These are phyloP conservation scores for Petrocephalus microphthalmus DNA, from an alignment of 2,113 vertebrate species.

Conservation along the genomic window DNA sequence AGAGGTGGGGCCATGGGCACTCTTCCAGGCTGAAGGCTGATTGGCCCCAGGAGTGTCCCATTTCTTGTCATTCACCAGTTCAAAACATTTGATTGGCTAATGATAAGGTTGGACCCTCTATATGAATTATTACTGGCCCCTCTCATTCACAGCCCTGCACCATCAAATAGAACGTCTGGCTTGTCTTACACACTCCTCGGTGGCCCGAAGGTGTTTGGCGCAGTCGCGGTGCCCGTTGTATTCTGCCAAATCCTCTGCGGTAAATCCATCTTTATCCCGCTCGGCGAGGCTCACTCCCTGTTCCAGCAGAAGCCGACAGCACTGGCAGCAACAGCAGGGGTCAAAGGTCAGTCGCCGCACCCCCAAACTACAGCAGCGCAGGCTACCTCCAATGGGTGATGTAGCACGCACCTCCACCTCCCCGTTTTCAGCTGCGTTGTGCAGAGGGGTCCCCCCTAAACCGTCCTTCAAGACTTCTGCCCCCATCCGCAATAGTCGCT, in stretches of 20 bases:
- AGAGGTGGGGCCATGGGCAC: not conserved
- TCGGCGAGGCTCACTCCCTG: constrained; percentile 55
- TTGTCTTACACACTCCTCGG: constrained; percentile 58
- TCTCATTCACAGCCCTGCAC: not conserved
- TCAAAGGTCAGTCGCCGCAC: not conserved
- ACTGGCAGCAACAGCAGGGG: constrained; percentile 47
- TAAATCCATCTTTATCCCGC: constrained; percentile 67
- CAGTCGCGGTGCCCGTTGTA: constrained; percentile 70
- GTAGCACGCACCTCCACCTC: constrained; percentile 62
- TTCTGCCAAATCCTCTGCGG: constrained; percentile 66
- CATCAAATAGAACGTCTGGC: not conserved
- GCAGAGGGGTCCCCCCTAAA: constrained; percentile 77
- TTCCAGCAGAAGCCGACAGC: constrained; percentile 68
- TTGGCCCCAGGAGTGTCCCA: not conserved
- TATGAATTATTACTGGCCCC: not conserved
- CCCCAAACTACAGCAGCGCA: not conserved
- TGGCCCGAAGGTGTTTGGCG: constrained; percentile 60
- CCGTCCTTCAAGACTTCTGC: constrained; percentile 63
- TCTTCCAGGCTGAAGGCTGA: not conserved
- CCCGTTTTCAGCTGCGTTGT: constrained; percentile 76
- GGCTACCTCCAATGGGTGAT: not conserved
- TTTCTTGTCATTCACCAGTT: not conserved
- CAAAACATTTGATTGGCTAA: not conserved
- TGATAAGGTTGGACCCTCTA: not conserved
- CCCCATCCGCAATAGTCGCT: constrained; percentile 64